phyloP scores from a whole-genome alignment of 1,140 invertebrate species.

The Armadillidium nasatum region DNA sequence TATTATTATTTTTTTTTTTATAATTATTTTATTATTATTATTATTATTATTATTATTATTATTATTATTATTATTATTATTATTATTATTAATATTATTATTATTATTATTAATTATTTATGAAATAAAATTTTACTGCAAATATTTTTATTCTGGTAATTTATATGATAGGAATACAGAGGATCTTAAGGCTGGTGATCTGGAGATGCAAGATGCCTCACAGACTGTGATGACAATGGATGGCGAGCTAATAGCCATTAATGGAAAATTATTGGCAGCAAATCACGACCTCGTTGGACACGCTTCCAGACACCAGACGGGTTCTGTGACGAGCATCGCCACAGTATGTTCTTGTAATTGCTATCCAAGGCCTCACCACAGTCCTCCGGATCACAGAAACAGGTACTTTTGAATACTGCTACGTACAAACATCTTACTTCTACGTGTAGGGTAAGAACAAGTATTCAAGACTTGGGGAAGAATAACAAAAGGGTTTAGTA shows the following conservation, averaged over 20 bases:
- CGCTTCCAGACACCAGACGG: neutral
- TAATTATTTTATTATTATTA: too few relatives aligned
- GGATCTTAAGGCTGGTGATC: constrained; percentile 83
- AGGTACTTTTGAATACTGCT: constrained; percentile 10
- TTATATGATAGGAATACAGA: constrained; percentile 67
- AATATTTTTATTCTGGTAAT: neutral
- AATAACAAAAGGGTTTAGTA: too few relatives aligned
- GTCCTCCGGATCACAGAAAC: constrained; percentile 31
- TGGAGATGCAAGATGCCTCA: constrained; percentile 63
- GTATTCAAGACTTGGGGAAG: too few relatives aligned
- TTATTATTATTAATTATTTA: too few relatives aligned
- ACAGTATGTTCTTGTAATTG: constrained; percentile 46
- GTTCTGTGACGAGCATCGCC: constrained; percentile 39
- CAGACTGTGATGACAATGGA: constrained; percentile 75
- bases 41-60: too few relatives aligned
- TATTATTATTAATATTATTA: too few relatives aligned
- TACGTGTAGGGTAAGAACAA: too few relatives aligned
- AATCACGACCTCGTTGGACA: constrained; percentile 25
- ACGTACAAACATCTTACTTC: too few relatives aligned
- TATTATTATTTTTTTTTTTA: too few relatives aligned
- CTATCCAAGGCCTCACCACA: constrained; percentile 40
- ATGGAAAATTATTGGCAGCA: constrained; percentile 66
- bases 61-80: too few relatives aligned
- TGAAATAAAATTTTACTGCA: constrained; percentile 20
- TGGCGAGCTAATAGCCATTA: constrained; percentile 89